Evolutionary conservation across 1,140 invertebrate genomes (phyloP), one percentile per base, ranked within the genome.

Genomic region (Formica exsecta): DNA sequence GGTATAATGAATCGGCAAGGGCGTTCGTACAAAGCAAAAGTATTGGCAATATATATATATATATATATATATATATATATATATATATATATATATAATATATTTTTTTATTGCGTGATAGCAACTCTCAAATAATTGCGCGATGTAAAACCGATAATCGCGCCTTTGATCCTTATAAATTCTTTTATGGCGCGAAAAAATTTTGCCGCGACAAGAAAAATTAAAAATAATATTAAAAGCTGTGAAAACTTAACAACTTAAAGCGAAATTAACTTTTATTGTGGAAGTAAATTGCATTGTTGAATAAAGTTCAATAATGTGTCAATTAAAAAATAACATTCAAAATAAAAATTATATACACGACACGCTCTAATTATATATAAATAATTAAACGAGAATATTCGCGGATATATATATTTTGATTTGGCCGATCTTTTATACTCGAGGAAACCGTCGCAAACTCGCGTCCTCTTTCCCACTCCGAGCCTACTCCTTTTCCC

Each of bases 401-500:
- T 77, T 65, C 25, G 19, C 25, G 61, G 32, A 32, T 32, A 38
- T 13, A 22, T 22, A 32, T 32, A 79, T 66, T 65, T 44, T 9
- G 75, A 79, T 32, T 66, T 8, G 29, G 0, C 19, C 2, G 2
- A 11, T 65, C 32, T 32, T 66, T 62, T 13, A 29, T 16, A 7
- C 25, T 64, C 29, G 13, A 29, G 16, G 22, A 57, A 81, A 71
- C 36, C 0, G 54, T n/a, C 54, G n/a, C 29, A 41, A 59, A 59
- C 25, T 48, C 13, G n/a, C n/a, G n/a, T 32, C 61, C 51, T 68
- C 48, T 41, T 44, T 57, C 62, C 29, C 62, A 11, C 44, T 66
- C 11, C 19, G 25, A 19, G 38, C 25, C n/a, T n/a, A 9, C n/a
- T 61, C 11, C 51, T 19, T 48, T 61, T 36, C 65, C 88, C 86